Percentiles rank a stretch among this genome's conserved stretches.
Evolutionary conservation across 2,113 vertebrate genomes (phyloP).

Genomic region (Caranx melampygus): DNA sequence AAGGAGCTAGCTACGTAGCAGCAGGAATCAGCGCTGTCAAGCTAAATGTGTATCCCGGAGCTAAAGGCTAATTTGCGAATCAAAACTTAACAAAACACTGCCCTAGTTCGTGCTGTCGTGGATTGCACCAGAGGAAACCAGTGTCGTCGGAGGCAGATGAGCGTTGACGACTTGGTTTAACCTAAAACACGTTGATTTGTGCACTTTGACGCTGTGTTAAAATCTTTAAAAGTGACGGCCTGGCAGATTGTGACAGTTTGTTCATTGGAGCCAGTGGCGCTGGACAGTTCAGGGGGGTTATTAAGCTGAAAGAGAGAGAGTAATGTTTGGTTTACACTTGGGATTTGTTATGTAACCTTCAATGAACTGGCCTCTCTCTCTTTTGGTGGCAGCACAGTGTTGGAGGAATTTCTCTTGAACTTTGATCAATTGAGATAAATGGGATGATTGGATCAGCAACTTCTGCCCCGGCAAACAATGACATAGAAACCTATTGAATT

Average conservation of each 20-base stretch:
- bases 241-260: not conserved
- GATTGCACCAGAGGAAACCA: accelerated
- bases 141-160: accelerated
- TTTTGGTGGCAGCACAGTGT: not conserved
- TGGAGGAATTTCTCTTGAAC: conserved; percentile 24
- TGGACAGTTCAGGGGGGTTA: not conserved
- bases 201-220: not conserved
- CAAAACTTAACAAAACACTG: not conserved
- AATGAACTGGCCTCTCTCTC: not conserved
- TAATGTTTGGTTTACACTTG: not conserved
- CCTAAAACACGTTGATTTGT: not conserved
- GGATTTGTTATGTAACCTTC: conserved; percentile 13
- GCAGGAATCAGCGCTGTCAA: conserved; percentile 18
- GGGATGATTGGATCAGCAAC: conserved; percentile 1
- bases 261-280: not conserved
- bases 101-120: accelerated
- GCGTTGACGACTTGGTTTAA: not conserved
- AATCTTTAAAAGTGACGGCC: conserved; percentile 23
- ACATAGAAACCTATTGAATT: not conserved
- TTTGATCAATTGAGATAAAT: conserved; percentile 58
- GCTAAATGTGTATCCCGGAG: conserved; percentile 2
- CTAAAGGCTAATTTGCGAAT: conserved; percentile 55
- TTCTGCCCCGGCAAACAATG: not conserved
- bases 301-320: not conserved
- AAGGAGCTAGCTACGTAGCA: conserved; percentile 45